Evolutionary conservation across 2,113 vertebrate species (phyloP), one percentile per base, ranked within the genome.

Genomic region (Noturus placidus): DNA sequence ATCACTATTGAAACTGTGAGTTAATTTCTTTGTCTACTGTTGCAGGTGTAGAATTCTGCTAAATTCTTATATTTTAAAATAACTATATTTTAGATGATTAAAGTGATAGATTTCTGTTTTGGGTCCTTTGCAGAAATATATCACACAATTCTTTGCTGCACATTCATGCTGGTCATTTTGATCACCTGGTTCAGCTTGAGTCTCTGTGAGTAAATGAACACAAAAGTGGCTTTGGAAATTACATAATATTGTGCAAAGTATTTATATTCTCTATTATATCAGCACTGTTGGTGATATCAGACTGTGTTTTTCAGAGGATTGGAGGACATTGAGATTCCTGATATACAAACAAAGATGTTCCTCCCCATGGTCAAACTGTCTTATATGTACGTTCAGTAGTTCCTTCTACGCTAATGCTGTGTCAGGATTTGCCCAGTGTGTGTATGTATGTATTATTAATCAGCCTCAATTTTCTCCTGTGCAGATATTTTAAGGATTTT

Each of bases 401-500:
- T 59, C 33, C 35, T 69, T 30, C 17, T 3, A 1, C 30, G 8
- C 57, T 65, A 42, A 57, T 46, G 25, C 50, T 77, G 10, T 27
- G 13, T 77, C 6, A 77, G 22, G 74, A 50, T 27, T 11, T n/a
- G 13, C 22, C 46, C 5, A 6, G 22, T 80, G 27, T 63, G 22
- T 80, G 27, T 63, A 86, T 57, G 70, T 42, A 17, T 76, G 76
- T 70, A 56, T 27, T 63, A 3, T n/a, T 50, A 7, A 25, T 70
- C 76, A n/a, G 42, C 2, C 4, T 61, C 8, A 77, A 72, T 61
- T 22, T 10, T 87, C 11, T 84, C n/a, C 63, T 63, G 65, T 83
- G 87, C 90, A 97, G 96, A 92, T 97, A 96, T 92, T 97, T 97
- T 90, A 96, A 94, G 93, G 96, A 92, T 87, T 97, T 97, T 93